Conservation (phyloP, 1,140 invertebrate species). For the Panagrolaimus sp. region DNA sequence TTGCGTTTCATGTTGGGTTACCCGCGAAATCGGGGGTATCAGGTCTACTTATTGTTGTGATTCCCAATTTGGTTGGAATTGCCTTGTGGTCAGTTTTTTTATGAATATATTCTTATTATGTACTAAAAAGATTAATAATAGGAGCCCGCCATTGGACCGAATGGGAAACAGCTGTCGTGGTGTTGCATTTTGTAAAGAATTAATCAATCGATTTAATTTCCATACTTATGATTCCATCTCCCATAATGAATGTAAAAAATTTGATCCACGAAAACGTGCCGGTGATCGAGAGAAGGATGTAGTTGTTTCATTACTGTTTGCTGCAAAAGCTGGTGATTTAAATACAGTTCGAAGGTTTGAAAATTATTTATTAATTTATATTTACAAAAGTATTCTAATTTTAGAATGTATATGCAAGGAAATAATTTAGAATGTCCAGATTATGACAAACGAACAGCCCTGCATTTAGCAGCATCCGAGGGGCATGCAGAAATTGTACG, state of each 20-base stretch:
- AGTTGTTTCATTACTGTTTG: slow-evolving; percentile 79
- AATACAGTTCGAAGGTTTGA: slow-evolving; percentile 71
- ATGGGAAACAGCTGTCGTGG: slow-evolving; percentile 29
- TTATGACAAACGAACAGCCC: slow-evolving; percentile 28
- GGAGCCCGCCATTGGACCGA: slow-evolving; percentile 26
- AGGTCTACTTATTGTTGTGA: slow-evolving; percentile 29
- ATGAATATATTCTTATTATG: no score
- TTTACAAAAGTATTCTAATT: neutral
- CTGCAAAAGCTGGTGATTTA: slow-evolving; percentile 84
- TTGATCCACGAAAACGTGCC: slow-evolving; percentile 77
- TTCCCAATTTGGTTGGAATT: slow-evolving; percentile 40
- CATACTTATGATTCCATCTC: slow-evolving; percentile 89
- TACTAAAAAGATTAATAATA: no score
- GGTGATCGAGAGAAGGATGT: slow-evolving; percentile 83
- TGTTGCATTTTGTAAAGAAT: slow-evolving; percentile 68
- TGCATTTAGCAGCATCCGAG: slow-evolving; percentile 58
- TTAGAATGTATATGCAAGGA: slow-evolving; percentile 46
- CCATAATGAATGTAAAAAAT: slow-evolving; percentile 79
- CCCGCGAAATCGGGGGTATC: slow-evolving; percentile 61
- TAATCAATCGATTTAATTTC: slow-evolving; percentile 82
- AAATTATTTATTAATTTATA: neutral
- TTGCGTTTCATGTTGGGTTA: slow-evolving; percentile 20
- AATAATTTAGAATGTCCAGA: slow-evolving; percentile 44
- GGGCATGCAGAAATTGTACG: slow-evolving; percentile 84
- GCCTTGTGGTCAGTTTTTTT: slow-evolving; percentile 26